Evolutionary conservation across 2,888 invertebrate species (phyloP).

Genomic region (Pristionchus exspectatus): DNA sequence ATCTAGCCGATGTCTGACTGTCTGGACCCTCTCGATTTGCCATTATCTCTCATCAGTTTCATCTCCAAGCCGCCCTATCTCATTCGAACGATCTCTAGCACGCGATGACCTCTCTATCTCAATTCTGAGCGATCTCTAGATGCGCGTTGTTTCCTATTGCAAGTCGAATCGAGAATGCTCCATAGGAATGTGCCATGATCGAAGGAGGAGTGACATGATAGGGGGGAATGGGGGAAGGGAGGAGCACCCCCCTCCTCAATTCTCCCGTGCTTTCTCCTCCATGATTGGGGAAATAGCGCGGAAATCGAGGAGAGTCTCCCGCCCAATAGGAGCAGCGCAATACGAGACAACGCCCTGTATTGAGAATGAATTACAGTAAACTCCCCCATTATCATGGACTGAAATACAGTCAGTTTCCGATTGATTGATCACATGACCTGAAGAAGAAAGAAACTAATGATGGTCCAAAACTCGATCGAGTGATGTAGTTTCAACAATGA

Average conservation of each 20-base stretch:
- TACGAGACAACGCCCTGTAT: conserved; percentile 9
- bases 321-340: neutral
- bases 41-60: neutral
- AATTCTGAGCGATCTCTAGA: no score
- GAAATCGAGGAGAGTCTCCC: neutral
- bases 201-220: conserved; percentile 26
- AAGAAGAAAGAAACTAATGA: neutral
- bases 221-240: neutral
- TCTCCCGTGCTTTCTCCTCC: neutral
- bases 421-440: conserved; percentile 18
- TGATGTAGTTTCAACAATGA: neutral
- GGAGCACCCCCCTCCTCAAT: conserved; percentile 3
- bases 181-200: conserved; percentile 17
- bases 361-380: neutral
- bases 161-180: neutral
- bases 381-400: neutral
- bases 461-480: neutral
- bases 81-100: conserved; percentile 18
- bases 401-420: conserved; percentile 24
- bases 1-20: neutral
- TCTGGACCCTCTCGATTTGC: neutral
- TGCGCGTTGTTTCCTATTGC: neutral
- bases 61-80: neutral
- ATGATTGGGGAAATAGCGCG: neutral
- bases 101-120: neutral